A percentile compares a stretch with the other conserved stretches of the same genome.
Evolutionary conservation across 30 jellyfish, hydroid and myxozoan genomes (phyloP).

Genomic region (Hydractinia symbiolongicarpus): DNA sequence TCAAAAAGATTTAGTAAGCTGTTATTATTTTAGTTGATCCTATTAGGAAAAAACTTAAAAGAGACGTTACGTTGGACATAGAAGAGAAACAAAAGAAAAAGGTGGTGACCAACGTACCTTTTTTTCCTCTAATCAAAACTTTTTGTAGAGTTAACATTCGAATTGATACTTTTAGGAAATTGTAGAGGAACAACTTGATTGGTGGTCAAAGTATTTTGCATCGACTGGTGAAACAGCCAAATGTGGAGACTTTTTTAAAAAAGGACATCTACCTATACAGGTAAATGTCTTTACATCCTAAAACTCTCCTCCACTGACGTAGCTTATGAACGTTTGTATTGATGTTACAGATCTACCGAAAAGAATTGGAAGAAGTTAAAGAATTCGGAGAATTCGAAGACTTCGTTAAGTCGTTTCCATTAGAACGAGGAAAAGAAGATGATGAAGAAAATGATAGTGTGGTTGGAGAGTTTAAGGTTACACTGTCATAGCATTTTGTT

Average conservation of each 20-base stretch:
- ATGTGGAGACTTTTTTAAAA: constrained; percentile 81
- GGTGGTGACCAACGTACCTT: constrained; percentile 33
- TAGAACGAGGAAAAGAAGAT: constrained; percentile 86
- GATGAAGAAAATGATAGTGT: constrained; percentile 89
- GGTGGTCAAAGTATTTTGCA: constrained; percentile 98
- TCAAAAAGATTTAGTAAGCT: not conserved
- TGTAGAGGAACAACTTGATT: constrained; percentile 70
- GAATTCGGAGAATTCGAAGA: constrained; percentile 68
- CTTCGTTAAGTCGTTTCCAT: constrained; percentile 72
- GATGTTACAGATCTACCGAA: constrained; percentile 53
- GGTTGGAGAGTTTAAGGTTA: constrained; percentile 92
- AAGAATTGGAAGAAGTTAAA: constrained; percentile 78
- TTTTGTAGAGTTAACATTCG: not conserved
- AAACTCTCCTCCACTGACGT: not conserved
- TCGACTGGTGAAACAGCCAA: constrained; percentile 75
- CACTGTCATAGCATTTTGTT: not conserved
- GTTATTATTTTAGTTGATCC: constrained; percentile 9
- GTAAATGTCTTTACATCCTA: constrained; percentile 16
- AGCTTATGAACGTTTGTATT: not conserved
- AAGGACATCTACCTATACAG: constrained; percentile 66
- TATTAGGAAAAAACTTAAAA: constrained; percentile 43
- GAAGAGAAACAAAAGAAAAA: constrained; percentile 93
- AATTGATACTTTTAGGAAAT: constrained; percentile 42
- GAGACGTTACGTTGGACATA: constrained; percentile 63
- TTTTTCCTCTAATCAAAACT: not conserved